Conservation (phyloP, 2,113 vertebrate genomes). For the Corythornis vintsioides region DNA sequence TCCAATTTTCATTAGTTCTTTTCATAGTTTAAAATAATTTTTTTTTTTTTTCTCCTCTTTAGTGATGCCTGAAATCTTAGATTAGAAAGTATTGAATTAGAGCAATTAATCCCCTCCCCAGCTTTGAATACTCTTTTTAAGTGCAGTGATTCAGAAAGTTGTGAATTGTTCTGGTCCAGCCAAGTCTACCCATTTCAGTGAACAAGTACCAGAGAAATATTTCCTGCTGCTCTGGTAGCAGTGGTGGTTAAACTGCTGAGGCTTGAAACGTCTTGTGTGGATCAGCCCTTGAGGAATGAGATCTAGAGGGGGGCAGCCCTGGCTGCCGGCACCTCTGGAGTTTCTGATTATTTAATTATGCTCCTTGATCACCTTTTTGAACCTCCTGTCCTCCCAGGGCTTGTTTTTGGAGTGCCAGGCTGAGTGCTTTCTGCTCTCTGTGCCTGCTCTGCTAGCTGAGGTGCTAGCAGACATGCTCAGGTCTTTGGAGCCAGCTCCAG, state of each 20-base stretch:
- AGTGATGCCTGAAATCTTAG: background rate
- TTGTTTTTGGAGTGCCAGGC: background rate
- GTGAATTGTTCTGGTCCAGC: background rate
- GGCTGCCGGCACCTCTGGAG: background rate
- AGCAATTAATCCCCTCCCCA: background rate
- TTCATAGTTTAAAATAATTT: background rate
- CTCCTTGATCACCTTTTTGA: background rate
- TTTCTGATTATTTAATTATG: background rate
- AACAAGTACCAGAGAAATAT: background rate
- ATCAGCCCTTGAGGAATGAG: background rate
- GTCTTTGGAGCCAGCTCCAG: background rate
- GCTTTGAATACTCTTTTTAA: background rate
- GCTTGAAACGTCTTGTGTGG: background rate
- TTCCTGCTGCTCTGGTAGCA: background rate
- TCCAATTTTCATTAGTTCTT: background rate
- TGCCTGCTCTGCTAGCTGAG: background rate
- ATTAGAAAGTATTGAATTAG: background rate
- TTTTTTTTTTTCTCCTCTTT: background rate
- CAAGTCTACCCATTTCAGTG: background rate
- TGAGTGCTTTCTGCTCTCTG: no score
- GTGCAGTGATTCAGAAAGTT: background rate
- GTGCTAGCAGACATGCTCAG: background rate
- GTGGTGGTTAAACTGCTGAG: background rate
- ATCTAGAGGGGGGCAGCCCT: fast-evolving
- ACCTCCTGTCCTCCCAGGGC: background rate